phyloP scores from a whole-genome alignment of 2,888 invertebrate genomes.

The Pilophorus perplexus region DNA sequence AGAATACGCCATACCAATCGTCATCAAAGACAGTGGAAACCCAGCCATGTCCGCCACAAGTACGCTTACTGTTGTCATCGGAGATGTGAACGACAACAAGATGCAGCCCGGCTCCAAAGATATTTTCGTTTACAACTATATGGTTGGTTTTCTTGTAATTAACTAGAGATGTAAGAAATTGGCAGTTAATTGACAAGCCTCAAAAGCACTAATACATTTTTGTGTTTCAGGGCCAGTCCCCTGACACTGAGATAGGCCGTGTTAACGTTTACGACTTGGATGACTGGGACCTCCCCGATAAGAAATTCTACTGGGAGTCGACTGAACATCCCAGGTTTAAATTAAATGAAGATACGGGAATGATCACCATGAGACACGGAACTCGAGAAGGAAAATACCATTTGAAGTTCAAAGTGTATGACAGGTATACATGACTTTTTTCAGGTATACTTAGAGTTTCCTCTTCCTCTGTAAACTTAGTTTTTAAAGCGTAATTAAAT shows the following conservation, averaged over 20 bases:
- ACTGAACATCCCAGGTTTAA: constrained; percentile 83
- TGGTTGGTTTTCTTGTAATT: constrained; percentile 54
- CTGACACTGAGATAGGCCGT: constrained; percentile 86
- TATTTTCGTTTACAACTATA: constrained; percentile 95
- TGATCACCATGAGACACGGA: constrained; percentile 92
- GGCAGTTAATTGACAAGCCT: no score
- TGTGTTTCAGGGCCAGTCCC: constrained; percentile 72
- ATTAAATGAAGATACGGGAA: constrained; percentile 86
- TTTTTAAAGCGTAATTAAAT: no score
- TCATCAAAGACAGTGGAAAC: constrained; percentile 94
- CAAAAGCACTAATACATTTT: no score
- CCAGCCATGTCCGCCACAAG: constrained; percentile 96
- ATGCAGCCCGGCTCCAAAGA: constrained; percentile 98
- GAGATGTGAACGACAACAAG: constrained; percentile 97
- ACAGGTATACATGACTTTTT: constrained; percentile 37
- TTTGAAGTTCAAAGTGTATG: constrained; percentile 53
- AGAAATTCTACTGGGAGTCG: constrained; percentile 93
- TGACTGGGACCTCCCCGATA: constrained; percentile 98
- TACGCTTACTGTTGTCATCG: constrained; percentile 92
- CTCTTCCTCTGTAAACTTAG: no score
- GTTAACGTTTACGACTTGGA: constrained; percentile 97
- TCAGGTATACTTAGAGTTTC: no score
- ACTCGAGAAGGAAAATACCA: constrained; percentile 85
- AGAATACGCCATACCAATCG: constrained; percentile 93
- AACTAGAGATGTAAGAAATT: no score